These are phyloP conservation scores for Melanotaenia maccullochi DNA, from an alignment of 2,797 vertebrate species.

Conservation along the genomic window DNA sequence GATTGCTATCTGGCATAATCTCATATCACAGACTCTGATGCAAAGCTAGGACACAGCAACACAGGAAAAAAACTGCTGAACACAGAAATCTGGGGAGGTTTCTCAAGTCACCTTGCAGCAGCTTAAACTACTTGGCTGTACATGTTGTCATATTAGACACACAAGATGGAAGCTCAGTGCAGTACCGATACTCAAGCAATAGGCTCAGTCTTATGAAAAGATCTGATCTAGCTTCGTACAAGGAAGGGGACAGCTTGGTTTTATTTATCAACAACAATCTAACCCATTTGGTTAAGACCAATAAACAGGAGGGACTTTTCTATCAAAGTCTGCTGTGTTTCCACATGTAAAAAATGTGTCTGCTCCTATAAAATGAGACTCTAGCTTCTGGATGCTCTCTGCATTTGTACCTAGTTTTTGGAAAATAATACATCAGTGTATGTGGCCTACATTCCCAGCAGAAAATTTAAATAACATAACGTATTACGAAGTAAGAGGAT, in stretches of 20 bases:
- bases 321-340: not conserved
- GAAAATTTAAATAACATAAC: not conserved
- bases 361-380: too few relatives aligned
- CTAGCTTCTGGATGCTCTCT: too few relatives aligned
- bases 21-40: conserved; percentile 72
- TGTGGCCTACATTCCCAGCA: not conserved
- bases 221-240: conserved; percentile 9
- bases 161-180: conserved; percentile 3
- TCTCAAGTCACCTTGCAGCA: conserved; percentile 37
- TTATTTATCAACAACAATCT: not conserved
- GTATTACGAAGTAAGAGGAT: not conserved
- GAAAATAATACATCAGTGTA: too few relatives aligned
- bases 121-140: conserved; percentile 11
- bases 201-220: conserved; percentile 1
- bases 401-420: too few relatives aligned
- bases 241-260: not conserved
- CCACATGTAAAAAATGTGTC: not conserved
- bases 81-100: conserved; percentile 48
- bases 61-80: conserved; percentile 49
- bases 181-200: conserved; percentile 1
- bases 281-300: not conserved
- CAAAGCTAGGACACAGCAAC: conserved; percentile 65
- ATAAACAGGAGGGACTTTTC: not conserved
- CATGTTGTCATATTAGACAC: conserved; percentile 11
- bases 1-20: conserved; percentile 81